phyloP scores from a whole-genome alignment of 1,140 invertebrate genomes.

The Danaus melanippus region DNA sequence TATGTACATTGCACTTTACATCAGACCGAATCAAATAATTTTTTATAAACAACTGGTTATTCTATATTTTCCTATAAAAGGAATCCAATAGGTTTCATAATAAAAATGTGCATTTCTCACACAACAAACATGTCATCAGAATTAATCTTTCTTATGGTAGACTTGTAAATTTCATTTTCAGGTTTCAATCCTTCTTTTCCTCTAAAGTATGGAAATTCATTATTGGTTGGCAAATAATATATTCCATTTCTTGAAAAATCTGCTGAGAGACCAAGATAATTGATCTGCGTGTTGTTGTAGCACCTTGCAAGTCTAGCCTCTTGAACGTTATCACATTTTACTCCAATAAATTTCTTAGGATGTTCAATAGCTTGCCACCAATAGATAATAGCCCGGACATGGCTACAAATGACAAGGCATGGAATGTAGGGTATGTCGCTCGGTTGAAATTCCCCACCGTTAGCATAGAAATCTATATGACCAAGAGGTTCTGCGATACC shows the following conservation, averaged over 20 bases:
- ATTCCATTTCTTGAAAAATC: conserved; percentile 47
- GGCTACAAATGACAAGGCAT: conserved; percentile 53
- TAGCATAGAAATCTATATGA: conserved; percentile 82
- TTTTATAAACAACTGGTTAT: too few species aligned
- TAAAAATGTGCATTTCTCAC: too few species aligned
- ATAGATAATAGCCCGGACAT: conserved; percentile 43
- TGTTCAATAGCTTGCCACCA: conserved; percentile 59
- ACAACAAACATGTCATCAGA: conserved; percentile 36
- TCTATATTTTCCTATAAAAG: too few species aligned
- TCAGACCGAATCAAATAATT: too few species aligned
- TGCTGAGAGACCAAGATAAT: conserved; percentile 42
- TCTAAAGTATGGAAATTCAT: conserved; percentile 56
- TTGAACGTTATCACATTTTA: conserved; percentile 48
- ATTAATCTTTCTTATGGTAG: conserved; percentile 39
- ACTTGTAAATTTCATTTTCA: conserved; percentile 49
- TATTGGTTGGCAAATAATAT: conserved; percentile 49
- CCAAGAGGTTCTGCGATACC: conserved; percentile 78
- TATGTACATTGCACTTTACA: too few species aligned
- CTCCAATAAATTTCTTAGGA: conserved; percentile 50
- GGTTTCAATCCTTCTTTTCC: conserved; percentile 46
- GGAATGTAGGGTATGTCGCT: conserved; percentile 50
- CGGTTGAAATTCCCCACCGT: conserved; percentile 81
- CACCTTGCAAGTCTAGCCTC: conserved; percentile 50
- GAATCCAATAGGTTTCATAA: too few species aligned
- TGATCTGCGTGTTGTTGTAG: conserved; percentile 39